Evolutionary conservation across 2,888 invertebrate genomes (phyloP).

Genomic region (Cylloceria caligata): DNA sequence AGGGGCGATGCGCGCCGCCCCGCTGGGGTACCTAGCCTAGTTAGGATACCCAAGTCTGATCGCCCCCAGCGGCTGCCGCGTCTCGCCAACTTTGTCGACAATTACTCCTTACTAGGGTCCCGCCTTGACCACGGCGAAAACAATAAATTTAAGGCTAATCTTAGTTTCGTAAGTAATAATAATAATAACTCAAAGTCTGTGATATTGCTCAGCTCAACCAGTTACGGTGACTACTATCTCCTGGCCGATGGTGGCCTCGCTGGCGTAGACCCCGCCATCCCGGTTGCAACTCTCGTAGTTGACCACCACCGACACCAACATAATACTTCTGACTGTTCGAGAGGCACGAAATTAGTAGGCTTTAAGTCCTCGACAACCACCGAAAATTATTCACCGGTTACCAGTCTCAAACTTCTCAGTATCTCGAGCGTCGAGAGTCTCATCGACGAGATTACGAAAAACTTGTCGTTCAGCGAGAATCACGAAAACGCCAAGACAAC

Average conservation of each 20-base stretch:
- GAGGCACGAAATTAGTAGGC: conserved; percentile 41
- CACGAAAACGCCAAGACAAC: conserved; percentile 48
- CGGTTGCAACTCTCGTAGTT: conserved; percentile 68
- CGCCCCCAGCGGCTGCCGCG: conserved; percentile 82
- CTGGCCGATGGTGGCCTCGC: conserved; percentile 74
- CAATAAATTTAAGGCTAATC: conserved; percentile 84
- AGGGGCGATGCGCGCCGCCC: conserved; percentile 79
- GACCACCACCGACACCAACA: conserved; percentile 63
- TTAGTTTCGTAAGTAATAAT: conserved; percentile 83
- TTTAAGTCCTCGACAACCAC: conserved; percentile 3
- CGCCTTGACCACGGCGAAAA: conserved; percentile 83
- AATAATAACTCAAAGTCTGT: conserved; percentile 84
- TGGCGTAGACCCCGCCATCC: conserved; percentile 71
- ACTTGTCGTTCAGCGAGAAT: conserved; percentile 31
- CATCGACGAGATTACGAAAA: conserved; percentile 7
- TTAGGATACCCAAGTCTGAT: conserved; percentile 85
- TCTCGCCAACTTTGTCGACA: conserved; percentile 82
- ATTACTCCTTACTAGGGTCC: conserved; percentile 84
- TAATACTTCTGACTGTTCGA: conserved; percentile 52
- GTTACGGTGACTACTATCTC: conserved; percentile 82
- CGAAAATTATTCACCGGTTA: conserved; percentile 3
- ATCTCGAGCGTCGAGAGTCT: conserved; percentile 14
- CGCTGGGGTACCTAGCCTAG: conserved; percentile 85
- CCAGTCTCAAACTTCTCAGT: conserved; percentile 22
- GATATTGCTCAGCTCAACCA: conserved; percentile 85